Percentiles rank a stretch among this genome's conserved stretches.
phyloP scores from a whole-genome alignment of 2,888 invertebrate genomes.

The Osmoderma eremita region DNA sequence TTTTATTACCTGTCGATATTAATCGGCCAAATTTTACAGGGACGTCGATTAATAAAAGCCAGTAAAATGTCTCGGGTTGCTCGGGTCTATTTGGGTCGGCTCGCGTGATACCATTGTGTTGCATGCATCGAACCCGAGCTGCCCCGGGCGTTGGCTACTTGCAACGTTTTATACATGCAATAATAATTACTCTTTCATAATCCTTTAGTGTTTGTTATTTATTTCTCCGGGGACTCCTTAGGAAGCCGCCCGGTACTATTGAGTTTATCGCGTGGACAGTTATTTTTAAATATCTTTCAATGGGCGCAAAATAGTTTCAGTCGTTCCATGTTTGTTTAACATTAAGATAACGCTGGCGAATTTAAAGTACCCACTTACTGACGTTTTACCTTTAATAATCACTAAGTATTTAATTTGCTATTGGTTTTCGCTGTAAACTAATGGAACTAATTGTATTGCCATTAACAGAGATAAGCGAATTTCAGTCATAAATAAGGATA shows the following conservation, averaged over 20 bases:
- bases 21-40: conserved; percentile 26
- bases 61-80: conserved; percentile 30
- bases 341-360: conserved; percentile 26
- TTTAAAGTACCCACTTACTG: conserved; percentile 12
- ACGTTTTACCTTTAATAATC: conserved; percentile 19
- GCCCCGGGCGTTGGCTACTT: conserved; percentile 57
- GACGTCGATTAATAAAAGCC: conserved; percentile 20
- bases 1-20: conserved; percentile 28
- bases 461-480: too few relatives aligned
- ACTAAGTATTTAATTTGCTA: background rate
- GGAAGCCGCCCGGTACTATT: conserved; percentile 24
- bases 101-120: conserved; percentile 50
- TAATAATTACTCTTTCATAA: conserved; percentile 56
- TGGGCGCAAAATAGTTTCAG: conserved; percentile 16
- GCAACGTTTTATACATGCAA: conserved; percentile 57
- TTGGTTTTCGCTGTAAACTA: too few relatives aligned
- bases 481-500: too few relatives aligned
- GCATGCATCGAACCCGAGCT: conserved; percentile 48
- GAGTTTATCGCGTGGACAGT: conserved; percentile 16
- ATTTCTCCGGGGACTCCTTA: conserved; percentile 43
- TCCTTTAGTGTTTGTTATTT: conserved; percentile 55
- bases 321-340: conserved; percentile 25
- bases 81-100: conserved; percentile 29
- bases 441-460: too few relatives aligned
- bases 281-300: conserved; percentile 29